Evolutionary conservation across 2,113 vertebrate genomes (phyloP).

Genomic region (Lynx canadensis): DNA sequence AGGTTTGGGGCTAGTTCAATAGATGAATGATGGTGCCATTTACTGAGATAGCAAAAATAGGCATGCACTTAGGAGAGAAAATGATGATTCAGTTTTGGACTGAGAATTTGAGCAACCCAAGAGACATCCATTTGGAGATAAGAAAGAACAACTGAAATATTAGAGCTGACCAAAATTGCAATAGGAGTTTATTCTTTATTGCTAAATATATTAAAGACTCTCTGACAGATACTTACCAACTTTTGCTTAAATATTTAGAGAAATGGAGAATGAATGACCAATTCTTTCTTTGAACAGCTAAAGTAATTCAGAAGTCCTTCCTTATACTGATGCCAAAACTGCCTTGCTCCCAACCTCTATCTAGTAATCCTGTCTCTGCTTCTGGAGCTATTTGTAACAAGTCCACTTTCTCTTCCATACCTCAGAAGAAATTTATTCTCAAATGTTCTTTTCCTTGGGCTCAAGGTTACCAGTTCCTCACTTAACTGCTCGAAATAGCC

Average conservation of each 20-base stretch:
- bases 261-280: constrained; percentile 14
- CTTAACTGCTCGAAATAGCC: not conserved
- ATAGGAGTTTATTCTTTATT: not conserved
- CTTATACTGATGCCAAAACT: not conserved
- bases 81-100: not conserved
- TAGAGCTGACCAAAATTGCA: not conserved
- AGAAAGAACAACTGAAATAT: not conserved
- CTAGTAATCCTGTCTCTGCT: not conserved
- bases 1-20: not conserved
- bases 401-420: not conserved
- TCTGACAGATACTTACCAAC: not conserved
- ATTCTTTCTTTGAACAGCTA: not conserved
- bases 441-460: not conserved
- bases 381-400: not conserved
- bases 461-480: not conserved
- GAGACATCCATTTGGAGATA: not conserved
- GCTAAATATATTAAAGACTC: not conserved
- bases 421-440: constrained; percentile 35
- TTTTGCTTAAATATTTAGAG: constrained; percentile 27
- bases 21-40: not conserved
- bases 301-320: not conserved
- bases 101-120: not conserved
- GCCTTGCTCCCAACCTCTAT: not conserved
- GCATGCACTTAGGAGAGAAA: constrained; percentile 6
- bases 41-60: not conserved